phyloP scores from a whole-genome alignment of 2,888 invertebrate genomes.

The Drosophila nr. perissopoda region DNA sequence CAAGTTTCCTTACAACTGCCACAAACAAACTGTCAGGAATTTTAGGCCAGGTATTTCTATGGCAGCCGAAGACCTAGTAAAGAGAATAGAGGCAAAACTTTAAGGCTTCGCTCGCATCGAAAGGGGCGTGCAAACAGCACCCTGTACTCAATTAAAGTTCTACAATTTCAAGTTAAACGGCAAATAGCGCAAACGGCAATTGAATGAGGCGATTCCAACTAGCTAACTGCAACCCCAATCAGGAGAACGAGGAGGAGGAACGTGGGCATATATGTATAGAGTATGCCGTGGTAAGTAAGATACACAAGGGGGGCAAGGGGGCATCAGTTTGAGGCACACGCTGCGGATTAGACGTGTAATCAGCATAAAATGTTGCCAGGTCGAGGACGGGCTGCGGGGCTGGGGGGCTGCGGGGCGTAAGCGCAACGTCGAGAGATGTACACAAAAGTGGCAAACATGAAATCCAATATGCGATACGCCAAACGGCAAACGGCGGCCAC shows the following conservation, averaged over 20 bases:
- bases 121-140: constrained; percentile 28
- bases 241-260: not conserved
- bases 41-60: not conserved
- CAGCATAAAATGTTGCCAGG: constrained; percentile 75
- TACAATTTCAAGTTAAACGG: constrained; percentile 59
- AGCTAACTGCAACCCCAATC: constrained; percentile 33
- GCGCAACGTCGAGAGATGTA: constrained; percentile 14
- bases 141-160: constrained; percentile 64
- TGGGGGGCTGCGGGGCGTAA: not conserved
- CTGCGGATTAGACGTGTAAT: constrained; percentile 79
- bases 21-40: not conserved
- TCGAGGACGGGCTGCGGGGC: not conserved
- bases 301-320: constrained; percentile 3
- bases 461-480: constrained; percentile 70
- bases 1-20: not conserved
- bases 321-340: constrained; percentile 64
- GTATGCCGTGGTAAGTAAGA: not conserved
- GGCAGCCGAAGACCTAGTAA: constrained; percentile 19
- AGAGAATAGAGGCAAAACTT: not conserved
- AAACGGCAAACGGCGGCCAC: constrained; percentile 38
- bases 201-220: constrained; percentile 56
- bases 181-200: constrained; percentile 70
- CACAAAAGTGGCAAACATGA: constrained; percentile 75
- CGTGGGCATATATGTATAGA: not conserved
- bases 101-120: constrained; percentile 21